Conservation (phyloP, 2,888 invertebrate species). For the Therioaphis trifolii region DNA sequence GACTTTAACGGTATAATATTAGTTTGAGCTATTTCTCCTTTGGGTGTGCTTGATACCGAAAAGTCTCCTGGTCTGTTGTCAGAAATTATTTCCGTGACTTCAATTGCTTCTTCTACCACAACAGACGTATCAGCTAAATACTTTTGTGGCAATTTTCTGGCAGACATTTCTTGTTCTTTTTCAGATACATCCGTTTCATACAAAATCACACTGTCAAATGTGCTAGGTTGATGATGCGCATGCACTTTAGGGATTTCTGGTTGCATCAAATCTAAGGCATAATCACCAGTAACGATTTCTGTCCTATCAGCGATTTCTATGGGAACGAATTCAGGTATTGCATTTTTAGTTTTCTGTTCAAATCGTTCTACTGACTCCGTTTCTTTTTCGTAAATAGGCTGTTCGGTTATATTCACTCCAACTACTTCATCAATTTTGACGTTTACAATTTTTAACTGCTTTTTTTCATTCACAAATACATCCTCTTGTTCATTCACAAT, state of each 20-base stretch:
- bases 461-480: neutral
- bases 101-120: slow-evolving; percentile 39
- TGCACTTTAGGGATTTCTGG: slow-evolving; percentile 68
- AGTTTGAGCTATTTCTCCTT: slow-evolving; percentile 65
- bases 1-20: slow-evolving; percentile 68
- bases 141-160: neutral
- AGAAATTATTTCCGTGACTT: slow-evolving; percentile 65
- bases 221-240: slow-evolving; percentile 72
- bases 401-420: slow-evolving; percentile 73
- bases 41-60: slow-evolving; percentile 13
- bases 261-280: slow-evolving; percentile 17
- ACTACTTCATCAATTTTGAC: slow-evolving; percentile 73
- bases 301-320: slow-evolving; percentile 26
- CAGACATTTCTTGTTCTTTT: slow-evolving; percentile 70
- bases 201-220: slow-evolving; percentile 72
- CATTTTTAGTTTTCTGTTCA: slow-evolving; percentile 7
- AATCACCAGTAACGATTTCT: slow-evolving; percentile 44
- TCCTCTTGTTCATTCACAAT: slow-evolving; percentile 62
- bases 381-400: slow-evolving; percentile 71
- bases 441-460: slow-evolving; percentile 67
- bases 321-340: slow-evolving; percentile 28
- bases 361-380: slow-evolving; percentile 69
- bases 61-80: slow-evolving; percentile 68
- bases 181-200: slow-evolving; percentile 73
- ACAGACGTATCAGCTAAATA: neutral